Evolutionary conservation across 2,797 vertebrate genomes (phyloP).

Genomic region (Chelon labrosus): DNA sequence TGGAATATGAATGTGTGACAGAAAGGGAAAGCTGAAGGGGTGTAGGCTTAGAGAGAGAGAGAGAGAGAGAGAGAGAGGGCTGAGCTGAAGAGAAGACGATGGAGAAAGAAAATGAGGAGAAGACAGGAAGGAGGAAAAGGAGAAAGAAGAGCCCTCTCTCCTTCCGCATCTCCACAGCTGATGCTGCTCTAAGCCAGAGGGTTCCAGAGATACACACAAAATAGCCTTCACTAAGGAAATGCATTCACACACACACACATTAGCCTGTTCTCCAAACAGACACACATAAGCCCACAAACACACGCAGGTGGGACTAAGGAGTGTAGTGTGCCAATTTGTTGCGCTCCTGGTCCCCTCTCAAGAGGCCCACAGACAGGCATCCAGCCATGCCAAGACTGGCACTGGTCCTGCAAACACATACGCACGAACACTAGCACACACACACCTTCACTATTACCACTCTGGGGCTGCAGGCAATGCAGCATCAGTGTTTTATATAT

Average conservation of each 20-base stretch:
- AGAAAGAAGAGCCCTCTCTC: slow-evolving; percentile 36
- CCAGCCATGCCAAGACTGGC: slow-evolving; percentile 80
- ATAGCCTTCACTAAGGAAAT: slow-evolving; percentile 43
- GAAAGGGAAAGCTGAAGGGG: slow-evolving; percentile 16
- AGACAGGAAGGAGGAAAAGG: slow-evolving; percentile 15
- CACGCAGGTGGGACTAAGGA: slow-evolving; percentile 77
- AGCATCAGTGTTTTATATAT: slow-evolving; percentile 37
- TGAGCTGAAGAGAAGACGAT: slow-evolving; percentile 26
- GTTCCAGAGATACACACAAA: slow-evolving; percentile 59
- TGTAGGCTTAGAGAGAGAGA: slow-evolving; percentile 6
- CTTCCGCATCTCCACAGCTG: slow-evolving; percentile 56
- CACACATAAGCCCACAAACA: slow-evolving; percentile 62
- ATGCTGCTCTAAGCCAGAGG: slow-evolving; percentile 73
- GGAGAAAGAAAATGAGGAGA: slow-evolving; percentile 27
- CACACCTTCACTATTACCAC: slow-evolving; percentile 38
- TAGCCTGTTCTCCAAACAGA: slow-evolving; percentile 50
- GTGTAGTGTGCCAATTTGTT: slow-evolving; percentile 80
- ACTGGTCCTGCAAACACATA: slow-evolving; percentile 69
- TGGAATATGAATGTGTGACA: slow-evolving; percentile 25
- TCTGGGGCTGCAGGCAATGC: slow-evolving; percentile 63
- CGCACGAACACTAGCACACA: slow-evolving; percentile 34
- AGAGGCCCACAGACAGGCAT: slow-evolving; percentile 72
- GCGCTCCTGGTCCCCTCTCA: slow-evolving; percentile 80
- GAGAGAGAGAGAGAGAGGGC: neutral
- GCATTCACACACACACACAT: slow-evolving; percentile 35